Base-by-base conservation (phyloP, 1,140 invertebrate genomes). In the Condylostylus longicornis region DNA sequence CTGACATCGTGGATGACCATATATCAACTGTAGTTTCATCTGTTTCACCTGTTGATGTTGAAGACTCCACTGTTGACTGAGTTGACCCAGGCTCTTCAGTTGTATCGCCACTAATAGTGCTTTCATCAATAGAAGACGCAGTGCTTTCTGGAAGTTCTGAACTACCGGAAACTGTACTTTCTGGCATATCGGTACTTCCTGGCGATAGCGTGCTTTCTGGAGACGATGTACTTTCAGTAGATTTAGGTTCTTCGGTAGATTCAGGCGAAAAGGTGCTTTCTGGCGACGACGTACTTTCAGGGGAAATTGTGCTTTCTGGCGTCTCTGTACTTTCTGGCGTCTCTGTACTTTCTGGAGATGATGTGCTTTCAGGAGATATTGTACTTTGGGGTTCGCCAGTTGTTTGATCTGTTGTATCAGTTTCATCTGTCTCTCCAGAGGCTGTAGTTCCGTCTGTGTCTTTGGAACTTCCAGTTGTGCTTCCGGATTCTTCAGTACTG, bases 1-100 rank as follows among this genome's bases (percentile, higher is more conserved):
- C 40, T 36, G 37, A 33, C 46, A 51, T 42, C 22, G 54, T 51
- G 3, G 63, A 49, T 18, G 53, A 50, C 54, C 61, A 65, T 22
- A 66, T 62, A 35, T 64, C 61, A 9, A 40, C 42, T 17, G 53
- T 56, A 10, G 47, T 53, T 31, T 42, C 46, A 13, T 42, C 45
- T 23, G 32, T 35, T 9, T 18, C 33, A 21, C 12, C 25, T 15
- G 35, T 17, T 27, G 39, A 40, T 18, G 33, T 33, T 13, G 35
- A 40, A 14, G 18, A n/a, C 15, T 35, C 38, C 15, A 22, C 19
- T 25, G 38, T 33, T 14, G 19, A 17, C 34, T 27, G 22, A 5
- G 39, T 35, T 30, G 39, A 35, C 5, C 15, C 28, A 30, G 43
- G 49, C 31, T 35, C 40, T 31, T 48, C 53, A n/a, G 44, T 50